These are phyloP conservation scores for Amazonetta brasiliensis DNA, from an alignment of 2,797 vertebrate species.

Conservation along the genomic window DNA sequence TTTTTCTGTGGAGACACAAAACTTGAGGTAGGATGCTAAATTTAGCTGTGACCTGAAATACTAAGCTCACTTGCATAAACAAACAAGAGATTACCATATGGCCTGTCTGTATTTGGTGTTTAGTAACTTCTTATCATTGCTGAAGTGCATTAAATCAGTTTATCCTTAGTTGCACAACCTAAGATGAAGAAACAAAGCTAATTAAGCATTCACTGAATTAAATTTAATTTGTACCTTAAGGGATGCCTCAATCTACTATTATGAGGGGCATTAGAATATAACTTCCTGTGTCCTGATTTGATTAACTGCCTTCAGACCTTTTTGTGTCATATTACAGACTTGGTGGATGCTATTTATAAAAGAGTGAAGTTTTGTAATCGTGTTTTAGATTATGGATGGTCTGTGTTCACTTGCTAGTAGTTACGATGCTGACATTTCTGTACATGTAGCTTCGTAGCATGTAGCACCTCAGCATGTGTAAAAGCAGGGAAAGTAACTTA, in stretches of 20 bases:
- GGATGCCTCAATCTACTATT: background rate
- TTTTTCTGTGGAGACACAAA: background rate
- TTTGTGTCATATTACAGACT: background rate
- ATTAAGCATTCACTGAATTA: constrained; percentile 59
- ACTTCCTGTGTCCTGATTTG: background rate
- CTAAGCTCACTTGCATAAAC: background rate
- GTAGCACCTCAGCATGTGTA: background rate
- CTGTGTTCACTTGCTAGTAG: background rate
- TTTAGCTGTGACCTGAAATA: background rate
- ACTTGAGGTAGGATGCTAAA: background rate
- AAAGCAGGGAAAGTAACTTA: background rate
- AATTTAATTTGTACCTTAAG: constrained; percentile 47
- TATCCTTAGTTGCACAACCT: constrained; percentile 44
- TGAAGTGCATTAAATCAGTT: constrained; percentile 39
- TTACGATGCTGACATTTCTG: background rate
- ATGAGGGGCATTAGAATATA: background rate
- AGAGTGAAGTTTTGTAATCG: background rate
- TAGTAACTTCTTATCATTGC: background rate
- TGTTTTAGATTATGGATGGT: background rate
- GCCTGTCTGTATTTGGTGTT: background rate
- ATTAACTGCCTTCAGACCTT: background rate
- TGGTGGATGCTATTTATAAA: background rate
- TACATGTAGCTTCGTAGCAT: background rate
- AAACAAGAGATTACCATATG: background rate
- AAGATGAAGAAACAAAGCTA: constrained; percentile 68